Percentiles rank a stretch among this genome's conserved stretches.
Evolutionary conservation across 2,113 vertebrate genomes (phyloP).

Genomic region (Toxotes jaculatrix): DNA sequence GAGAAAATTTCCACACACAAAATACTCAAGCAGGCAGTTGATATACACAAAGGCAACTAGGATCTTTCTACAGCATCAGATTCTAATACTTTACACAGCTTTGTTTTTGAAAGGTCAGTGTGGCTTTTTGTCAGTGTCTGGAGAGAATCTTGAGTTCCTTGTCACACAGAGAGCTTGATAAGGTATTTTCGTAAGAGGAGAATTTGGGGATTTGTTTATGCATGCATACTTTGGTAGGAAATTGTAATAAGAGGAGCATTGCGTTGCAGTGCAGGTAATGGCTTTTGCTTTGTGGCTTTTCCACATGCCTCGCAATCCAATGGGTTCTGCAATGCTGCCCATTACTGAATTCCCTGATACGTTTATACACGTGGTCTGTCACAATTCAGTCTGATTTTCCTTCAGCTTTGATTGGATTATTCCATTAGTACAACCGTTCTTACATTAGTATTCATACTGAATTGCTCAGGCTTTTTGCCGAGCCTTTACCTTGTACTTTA

Average conservation of each 20-base stretch:
- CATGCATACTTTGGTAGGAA: constrained; percentile 77
- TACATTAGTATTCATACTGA: not conserved
- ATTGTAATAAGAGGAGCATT: constrained; percentile 71
- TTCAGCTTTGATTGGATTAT: constrained; percentile 42
- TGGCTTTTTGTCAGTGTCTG: constrained; percentile 82
- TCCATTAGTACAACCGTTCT: constrained; percentile 20
- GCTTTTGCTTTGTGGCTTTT: constrained; percentile 76
- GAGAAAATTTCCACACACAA: constrained; percentile 96
- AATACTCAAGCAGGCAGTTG: constrained; percentile 99
- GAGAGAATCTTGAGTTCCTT: constrained; percentile 77
- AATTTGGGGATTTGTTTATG: constrained; percentile 58
- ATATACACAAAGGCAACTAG: constrained; percentile 99
- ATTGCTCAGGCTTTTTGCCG: constrained; percentile 20
- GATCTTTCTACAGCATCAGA: constrained; percentile 99
- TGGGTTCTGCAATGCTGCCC: constrained; percentile 78
- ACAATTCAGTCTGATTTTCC: constrained; percentile 18
- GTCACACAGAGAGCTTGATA: constrained; percentile 85
- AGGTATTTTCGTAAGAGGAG: constrained; percentile 38
- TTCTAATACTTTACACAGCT: constrained; percentile 99
- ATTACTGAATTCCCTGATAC: constrained; percentile 53
- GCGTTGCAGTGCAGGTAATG: constrained; percentile 80
- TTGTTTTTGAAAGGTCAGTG: constrained; percentile 91
- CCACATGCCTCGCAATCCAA: constrained; percentile 75
- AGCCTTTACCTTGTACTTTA: constrained; percentile 28
- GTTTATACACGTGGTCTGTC: constrained; percentile 10